A percentile compares a stretch with the other conserved stretches of the same genome.
phyloP scores from a whole-genome alignment of 2,113 vertebrate species.

The Sitta europaea region DNA sequence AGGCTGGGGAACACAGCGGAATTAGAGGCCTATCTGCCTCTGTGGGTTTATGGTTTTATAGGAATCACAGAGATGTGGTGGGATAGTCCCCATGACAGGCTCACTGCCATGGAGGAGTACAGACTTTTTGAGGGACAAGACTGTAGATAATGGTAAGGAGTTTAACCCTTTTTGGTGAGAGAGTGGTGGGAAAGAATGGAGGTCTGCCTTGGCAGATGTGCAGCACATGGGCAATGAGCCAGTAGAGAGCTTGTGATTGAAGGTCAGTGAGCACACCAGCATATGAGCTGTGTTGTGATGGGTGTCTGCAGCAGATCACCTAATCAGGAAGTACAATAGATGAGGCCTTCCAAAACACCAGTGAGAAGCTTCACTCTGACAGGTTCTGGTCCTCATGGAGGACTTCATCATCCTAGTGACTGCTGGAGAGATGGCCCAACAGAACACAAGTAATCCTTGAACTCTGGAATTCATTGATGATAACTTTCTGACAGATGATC shows the following conservation, averaged over 20 bases:
- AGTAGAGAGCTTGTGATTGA: background rate
- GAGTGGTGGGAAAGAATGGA: background rate
- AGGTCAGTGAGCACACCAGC: background rate
- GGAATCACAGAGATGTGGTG: background rate
- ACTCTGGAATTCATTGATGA: background rate
- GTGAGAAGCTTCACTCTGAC: background rate
- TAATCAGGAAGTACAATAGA: background rate
- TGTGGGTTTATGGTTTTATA: background rate
- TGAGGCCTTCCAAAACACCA: background rate
- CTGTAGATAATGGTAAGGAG: background rate
- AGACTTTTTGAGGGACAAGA: background rate
- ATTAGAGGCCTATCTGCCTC: background rate
- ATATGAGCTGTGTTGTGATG: fast-evolving
- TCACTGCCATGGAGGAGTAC: fast-evolving
- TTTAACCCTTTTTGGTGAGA: background rate
- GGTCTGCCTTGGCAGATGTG: background rate
- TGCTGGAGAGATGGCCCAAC: background rate
- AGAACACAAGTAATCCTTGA: background rate
- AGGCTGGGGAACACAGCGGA: background rate
- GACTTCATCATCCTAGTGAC: background rate
- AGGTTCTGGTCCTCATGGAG: background rate
- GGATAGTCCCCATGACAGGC: background rate
- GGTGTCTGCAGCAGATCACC: background rate
- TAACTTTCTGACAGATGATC: background rate
- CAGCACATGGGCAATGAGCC: fast-evolving